Percentiles rank a stretch among this genome's conserved stretches.
Evolutionary conservation across 1,140 invertebrate genomes (phyloP).

Genomic region (Pseudomyrmex sp.): DNA sequence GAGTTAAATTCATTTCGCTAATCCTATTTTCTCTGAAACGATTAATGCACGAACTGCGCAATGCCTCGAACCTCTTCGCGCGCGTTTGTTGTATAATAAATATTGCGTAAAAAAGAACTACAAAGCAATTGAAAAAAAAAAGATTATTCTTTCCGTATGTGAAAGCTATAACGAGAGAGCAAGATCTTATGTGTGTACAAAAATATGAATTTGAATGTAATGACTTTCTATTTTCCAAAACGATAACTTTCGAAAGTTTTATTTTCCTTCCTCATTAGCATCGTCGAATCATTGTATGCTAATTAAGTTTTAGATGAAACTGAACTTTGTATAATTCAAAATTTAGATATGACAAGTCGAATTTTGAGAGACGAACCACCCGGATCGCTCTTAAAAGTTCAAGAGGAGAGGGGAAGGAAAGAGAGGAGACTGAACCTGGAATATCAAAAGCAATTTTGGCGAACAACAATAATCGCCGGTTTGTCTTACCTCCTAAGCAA

Average conservation of each 20-base stretch:
- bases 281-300: not conserved
- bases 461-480: slow-evolving; percentile 30
- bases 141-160: too few relatives aligned
- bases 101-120: not conserved
- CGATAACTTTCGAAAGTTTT: not conserved
- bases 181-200: not conserved
- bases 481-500: slow-evolving; percentile 93
- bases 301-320: not conserved
- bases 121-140: not conserved
- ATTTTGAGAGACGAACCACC: not conserved
- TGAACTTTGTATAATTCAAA: slow-evolving; percentile 15
- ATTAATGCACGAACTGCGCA: slow-evolving; percentile 34
- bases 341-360: slow-evolving; percentile 12
- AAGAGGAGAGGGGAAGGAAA: too few relatives aligned
- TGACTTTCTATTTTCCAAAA: not conserved
- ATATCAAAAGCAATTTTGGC: slow-evolving; percentile 35
- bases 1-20: slow-evolving; percentile 58
- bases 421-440: not conserved
- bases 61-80: not conserved
- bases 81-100: not conserved
- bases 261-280: not conserved
- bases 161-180: too few relatives aligned
- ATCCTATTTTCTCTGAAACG: slow-evolving; percentile 53
- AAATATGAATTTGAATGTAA: not conserved
- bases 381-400: slow-evolving; percentile 6